Conservation (phyloP, 2,797 vertebrate species). For the Meda fulgida region DNA sequence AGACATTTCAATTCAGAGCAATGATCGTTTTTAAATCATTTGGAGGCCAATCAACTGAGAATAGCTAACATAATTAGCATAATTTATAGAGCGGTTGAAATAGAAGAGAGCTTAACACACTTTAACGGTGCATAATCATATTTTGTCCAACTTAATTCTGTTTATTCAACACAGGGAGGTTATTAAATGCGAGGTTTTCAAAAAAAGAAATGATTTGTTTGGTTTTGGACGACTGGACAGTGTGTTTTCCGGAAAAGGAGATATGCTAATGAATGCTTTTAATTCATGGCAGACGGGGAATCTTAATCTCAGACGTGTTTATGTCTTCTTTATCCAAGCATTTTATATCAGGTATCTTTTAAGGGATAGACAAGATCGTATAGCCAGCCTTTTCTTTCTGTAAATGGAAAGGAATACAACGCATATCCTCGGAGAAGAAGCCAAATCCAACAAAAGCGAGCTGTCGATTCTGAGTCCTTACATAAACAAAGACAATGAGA, state of each 20-base stretch:
- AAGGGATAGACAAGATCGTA: background rate
- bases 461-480: conserved; percentile 37
- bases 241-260: conserved; percentile 35
- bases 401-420: conserved; percentile 39
- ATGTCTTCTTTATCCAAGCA: conserved; percentile 5
- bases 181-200: conserved; percentile 35
- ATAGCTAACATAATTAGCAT: conserved; percentile 58
- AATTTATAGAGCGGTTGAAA: conserved; percentile 60
- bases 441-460: conserved; percentile 48
- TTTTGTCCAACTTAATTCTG: conserved; percentile 61
- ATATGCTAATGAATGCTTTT: conserved; percentile 1
- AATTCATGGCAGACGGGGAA: conserved; percentile 6
- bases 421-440: conserved; percentile 45
- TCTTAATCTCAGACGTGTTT: conserved; percentile 28
- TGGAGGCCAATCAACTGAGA: conserved; percentile 55
- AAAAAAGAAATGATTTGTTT: conserved; percentile 5
- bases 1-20: conserved; percentile 41
- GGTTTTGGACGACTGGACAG: conserved; percentile 37
- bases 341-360: conserved; percentile 17
- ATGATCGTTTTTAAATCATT: conserved; percentile 43
- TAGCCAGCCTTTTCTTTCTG: conserved; percentile 7
- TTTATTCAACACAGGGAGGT: conserved; percentile 49
- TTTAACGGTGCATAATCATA: conserved; percentile 59
- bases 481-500: conserved; percentile 41
- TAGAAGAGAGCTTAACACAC: conserved; percentile 57